Base-by-base conservation (phyloP, 2,888 invertebrate species). In the Aromia moschata region DNA sequence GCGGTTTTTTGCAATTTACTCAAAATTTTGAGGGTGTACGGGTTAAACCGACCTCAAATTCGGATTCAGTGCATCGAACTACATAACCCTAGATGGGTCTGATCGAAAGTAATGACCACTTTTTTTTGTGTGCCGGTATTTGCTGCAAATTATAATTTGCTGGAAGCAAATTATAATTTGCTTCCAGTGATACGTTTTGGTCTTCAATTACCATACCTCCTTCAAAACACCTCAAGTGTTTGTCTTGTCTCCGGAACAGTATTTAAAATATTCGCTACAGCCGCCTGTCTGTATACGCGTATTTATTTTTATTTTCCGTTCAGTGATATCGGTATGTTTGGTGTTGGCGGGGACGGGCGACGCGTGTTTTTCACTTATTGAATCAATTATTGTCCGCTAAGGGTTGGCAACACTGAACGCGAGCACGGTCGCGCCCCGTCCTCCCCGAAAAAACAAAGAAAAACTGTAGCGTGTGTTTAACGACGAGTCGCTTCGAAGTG, bases 361-460 rank as follows among this genome's bases (percentile, higher is more conserved):
- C 69, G 72, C 80, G 80, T 80, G 80, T 79, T 80, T 79, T 77
- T 74, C 76, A 70, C 77, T 79, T 79, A 80, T 80, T 80, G 80
- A 79, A 80, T 80, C 80, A 79, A 80, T 80, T 80, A 79, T 74
- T 77, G 74, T 74, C 77, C 79, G 76, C 78, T 75, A 77, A 79
- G 78, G 79, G 79, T 77, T 77, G 77, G 78, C 74, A 79, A 77
- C 76, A 77, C 72, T 73, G 75, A 74, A 73, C 70, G 68, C 70
- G 70, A 67, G 65, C 70, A 68, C 66, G 68, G 67, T 67, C 67
- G 64, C 65, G 65, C 64, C 62, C 60, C 60, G 62, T n/a, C n/a
- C n/a, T n/a, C n/a, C 54, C 60, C 59, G 57, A 51, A 44, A 60
- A 66, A 69, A 70, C 62, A 69, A 68, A 69, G 71, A 70, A 74